Evolutionary conservation across 2,888 invertebrate species (phyloP).

Genomic region (Entomobrya proxima): DNA sequence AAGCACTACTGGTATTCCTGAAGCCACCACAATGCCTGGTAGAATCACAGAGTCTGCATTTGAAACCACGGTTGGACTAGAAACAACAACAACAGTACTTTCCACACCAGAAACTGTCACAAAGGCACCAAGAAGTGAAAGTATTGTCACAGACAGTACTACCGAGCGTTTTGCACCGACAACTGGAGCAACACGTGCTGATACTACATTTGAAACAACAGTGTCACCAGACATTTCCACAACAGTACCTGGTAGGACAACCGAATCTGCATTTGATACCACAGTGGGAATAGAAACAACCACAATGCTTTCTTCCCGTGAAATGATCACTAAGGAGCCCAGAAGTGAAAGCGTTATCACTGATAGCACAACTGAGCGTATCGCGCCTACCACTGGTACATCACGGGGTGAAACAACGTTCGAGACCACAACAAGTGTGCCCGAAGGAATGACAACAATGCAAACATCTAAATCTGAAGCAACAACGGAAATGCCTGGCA

Average conservation of each 20-base stretch:
- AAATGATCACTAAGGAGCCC: no score
- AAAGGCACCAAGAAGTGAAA: no score
- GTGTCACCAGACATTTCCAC: neutral
- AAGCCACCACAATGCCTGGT: no score
- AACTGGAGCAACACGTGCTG: neutral
- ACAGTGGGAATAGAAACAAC: neutral
- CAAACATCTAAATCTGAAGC: neutral
- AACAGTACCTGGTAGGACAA: neutral
- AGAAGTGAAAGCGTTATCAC: neutral
- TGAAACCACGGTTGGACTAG: slow-evolving; percentile 40
- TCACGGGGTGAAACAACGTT: neutral
- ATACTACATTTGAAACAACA: neutral
- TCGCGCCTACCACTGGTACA: neutral
- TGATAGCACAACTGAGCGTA: neutral
- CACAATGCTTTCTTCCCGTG: no score
- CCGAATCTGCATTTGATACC: neutral
- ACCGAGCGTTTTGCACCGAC: neutral
- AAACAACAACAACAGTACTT: slow-evolving; percentile 15
- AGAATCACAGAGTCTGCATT: slow-evolving; percentile 30
- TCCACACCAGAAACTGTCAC: no score
- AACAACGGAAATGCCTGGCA: neutral
- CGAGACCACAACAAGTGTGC: neutral
- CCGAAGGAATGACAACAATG: neutral
- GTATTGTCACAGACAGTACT: no score
- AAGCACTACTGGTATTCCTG: neutral